Conservation (phyloP, 2,113 vertebrate genomes). For the Hippocampus mohnikei region DNA sequence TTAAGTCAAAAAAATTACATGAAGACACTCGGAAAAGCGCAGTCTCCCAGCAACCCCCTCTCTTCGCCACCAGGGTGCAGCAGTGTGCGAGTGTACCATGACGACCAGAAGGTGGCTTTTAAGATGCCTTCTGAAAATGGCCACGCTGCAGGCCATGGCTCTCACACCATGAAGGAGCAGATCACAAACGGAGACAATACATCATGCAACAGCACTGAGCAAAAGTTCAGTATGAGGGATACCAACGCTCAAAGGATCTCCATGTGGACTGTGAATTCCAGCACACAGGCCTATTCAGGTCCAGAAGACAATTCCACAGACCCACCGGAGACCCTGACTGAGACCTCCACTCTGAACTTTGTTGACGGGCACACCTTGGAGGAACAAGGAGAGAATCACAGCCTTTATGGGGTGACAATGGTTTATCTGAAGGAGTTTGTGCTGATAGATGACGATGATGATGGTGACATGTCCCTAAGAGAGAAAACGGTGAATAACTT, state of each 20-base stretch:
- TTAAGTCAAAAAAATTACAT: slow-evolving; percentile 16
- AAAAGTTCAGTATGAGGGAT: slow-evolving; percentile 24
- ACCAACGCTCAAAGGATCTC: slow-evolving; percentile 27
- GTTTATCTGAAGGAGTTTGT: slow-evolving; percentile 87
- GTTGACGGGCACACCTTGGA: slow-evolving; percentile 83
- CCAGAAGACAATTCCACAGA: slow-evolving; percentile 60
- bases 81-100: slow-evolving; percentile 43
- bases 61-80: slow-evolving; percentile 45
- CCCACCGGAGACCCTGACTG: slow-evolving; percentile 69
- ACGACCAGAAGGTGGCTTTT: slow-evolving; percentile 45
- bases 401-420: slow-evolving; percentile 68
- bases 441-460: slow-evolving; percentile 89
- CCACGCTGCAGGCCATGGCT: slow-evolving; percentile 19
- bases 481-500: slow-evolving; percentile 92
- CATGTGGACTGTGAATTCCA: slow-evolving; percentile 43
- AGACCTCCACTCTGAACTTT: slow-evolving; percentile 85
- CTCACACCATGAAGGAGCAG: slow-evolving; percentile 19
- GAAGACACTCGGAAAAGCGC: slow-evolving; percentile 38
- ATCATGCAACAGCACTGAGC: slow-evolving; percentile 16
- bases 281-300: slow-evolving; percentile 44
- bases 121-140: slow-evolving; percentile 34
- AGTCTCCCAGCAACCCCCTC: slow-evolving; percentile 27
- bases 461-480: slow-evolving; percentile 84
- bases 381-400: slow-evolving; percentile 81
- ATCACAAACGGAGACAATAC: slow-evolving; percentile 9